phyloP scores from a whole-genome alignment of 2,113 vertebrate genomes.

The Nothobranchius kuhntae region DNA sequence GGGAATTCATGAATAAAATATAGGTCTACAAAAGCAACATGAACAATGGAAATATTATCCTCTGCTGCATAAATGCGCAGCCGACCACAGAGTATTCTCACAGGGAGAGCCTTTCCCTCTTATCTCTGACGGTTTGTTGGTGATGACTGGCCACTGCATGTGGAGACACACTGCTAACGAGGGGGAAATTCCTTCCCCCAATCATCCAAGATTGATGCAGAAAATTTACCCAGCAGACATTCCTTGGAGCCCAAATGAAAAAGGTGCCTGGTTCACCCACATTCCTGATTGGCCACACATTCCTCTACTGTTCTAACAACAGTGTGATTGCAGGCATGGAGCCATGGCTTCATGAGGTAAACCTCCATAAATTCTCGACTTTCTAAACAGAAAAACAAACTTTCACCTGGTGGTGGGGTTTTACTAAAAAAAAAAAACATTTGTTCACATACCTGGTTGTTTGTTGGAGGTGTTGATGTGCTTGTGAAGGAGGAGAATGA shows the following conservation, averaged over 20 bases:
- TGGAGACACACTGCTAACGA: slow-evolving; percentile 60
- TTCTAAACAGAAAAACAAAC: slow-evolving; percentile 17
- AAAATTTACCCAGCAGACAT: slow-evolving; percentile 65
- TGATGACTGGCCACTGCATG: slow-evolving; percentile 49
- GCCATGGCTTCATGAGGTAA: slow-evolving; percentile 27
- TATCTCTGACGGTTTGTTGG: slow-evolving; percentile 59
- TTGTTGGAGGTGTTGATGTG: too few relatives aligned
- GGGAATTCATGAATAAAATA: slow-evolving; percentile 79
- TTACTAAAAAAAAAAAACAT: background rate
- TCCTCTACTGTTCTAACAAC: slow-evolving; percentile 41
- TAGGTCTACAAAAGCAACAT: slow-evolving; percentile 50
- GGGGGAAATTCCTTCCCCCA: slow-evolving; percentile 45
- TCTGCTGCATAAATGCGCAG: slow-evolving; percentile 52
- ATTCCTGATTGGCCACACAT: slow-evolving; percentile 74
- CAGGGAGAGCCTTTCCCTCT: slow-evolving; percentile 52
- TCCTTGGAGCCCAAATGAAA: slow-evolving; percentile 65
- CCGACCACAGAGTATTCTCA: slow-evolving; percentile 52
- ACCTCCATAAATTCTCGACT: slow-evolving; percentile 4
- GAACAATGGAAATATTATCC: slow-evolving; percentile 78
- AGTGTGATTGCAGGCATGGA: slow-evolving; percentile 38
- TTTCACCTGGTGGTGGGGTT: slow-evolving; percentile 15
- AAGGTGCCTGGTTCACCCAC: slow-evolving; percentile 61
- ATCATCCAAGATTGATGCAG: slow-evolving; percentile 53
- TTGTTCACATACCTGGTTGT: background rate
- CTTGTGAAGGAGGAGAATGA: too few relatives aligned